phyloP scores from a whole-genome alignment of 2,113 vertebrate genomes.

The Boleophthalmus pectinirostris region DNA sequence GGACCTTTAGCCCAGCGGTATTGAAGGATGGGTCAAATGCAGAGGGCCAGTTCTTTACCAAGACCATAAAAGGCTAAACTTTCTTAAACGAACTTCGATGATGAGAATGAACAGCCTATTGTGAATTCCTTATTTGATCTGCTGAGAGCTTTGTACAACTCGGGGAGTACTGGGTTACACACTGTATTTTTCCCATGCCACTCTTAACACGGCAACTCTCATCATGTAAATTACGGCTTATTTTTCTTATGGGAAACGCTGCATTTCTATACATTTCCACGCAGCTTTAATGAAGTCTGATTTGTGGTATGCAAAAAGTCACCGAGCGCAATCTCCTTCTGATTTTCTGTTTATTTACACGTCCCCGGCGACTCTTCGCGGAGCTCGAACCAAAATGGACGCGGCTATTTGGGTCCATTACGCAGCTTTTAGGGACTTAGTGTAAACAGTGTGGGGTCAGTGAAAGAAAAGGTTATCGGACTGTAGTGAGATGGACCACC shows the following conservation, averaged over 20 bases:
- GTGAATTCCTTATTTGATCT: neutral
- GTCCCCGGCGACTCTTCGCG: slow-evolving; percentile 58
- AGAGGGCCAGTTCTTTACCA: no score
- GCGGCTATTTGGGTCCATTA: slow-evolving; percentile 67
- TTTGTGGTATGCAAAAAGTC: slow-evolving; percentile 61
- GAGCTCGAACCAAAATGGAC: slow-evolving; percentile 63
- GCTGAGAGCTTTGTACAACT: neutral
- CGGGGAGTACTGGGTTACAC: neutral
- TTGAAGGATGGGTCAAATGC: no score
- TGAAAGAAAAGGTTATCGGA: slow-evolving; percentile 80
- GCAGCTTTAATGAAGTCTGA: slow-evolving; percentile 58
- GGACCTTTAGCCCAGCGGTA: no score
- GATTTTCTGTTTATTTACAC: slow-evolving; percentile 72
- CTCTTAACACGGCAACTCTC: slow-evolving; percentile 27
- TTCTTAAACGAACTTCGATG: no score
- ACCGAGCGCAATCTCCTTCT: slow-evolving; percentile 57
- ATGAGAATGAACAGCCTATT: neutral
- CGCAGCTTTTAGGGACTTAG: slow-evolving; percentile 74
- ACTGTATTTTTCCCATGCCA: slow-evolving; percentile 45
- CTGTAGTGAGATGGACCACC: slow-evolving; percentile 78
- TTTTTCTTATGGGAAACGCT: slow-evolving; percentile 51
- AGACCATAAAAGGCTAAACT: no score
- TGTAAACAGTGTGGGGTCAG: slow-evolving; percentile 79
- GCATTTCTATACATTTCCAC: slow-evolving; percentile 47
- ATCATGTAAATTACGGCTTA: slow-evolving; percentile 56